A percentile compares a stretch with the other conserved stretches of the same genome.
Evolutionary conservation across 2,797 vertebrate genomes (phyloP).

Genomic region (Somateria mollissima): DNA sequence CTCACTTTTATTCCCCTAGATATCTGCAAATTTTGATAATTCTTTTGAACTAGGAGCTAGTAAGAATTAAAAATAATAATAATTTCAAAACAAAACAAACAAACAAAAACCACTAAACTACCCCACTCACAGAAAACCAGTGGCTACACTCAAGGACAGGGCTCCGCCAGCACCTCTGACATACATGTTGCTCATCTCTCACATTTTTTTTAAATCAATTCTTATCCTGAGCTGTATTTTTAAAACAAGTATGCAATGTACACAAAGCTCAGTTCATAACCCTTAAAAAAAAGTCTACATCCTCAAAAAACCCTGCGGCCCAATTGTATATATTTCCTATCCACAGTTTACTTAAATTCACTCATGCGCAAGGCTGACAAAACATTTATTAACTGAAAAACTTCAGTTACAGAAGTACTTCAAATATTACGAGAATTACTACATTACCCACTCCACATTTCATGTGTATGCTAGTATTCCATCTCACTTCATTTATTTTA

Average conservation of each 20-base stretch:
- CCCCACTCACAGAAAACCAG: background rate
- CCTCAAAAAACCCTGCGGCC: background rate
- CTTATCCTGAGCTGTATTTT: background rate
- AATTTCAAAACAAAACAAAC: too few species aligned
- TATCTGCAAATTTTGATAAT: background rate
- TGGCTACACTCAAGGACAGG: background rate
- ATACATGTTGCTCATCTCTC: background rate
- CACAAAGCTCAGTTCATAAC: background rate
- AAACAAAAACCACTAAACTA: too few species aligned
- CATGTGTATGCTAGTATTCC: background rate
- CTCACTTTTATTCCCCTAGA: background rate
- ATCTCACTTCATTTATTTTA: conserved; percentile 39
- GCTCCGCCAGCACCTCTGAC: background rate
- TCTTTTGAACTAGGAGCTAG: background rate
- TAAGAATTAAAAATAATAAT: background rate
- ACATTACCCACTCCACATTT: background rate
- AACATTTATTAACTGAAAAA: conserved; percentile 4
- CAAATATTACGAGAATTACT: background rate
- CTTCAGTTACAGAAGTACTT: background rate
- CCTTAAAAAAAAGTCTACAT: background rate
- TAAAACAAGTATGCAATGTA: background rate
- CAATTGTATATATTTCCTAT: background rate
- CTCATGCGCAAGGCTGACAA: background rate
- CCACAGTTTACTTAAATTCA: background rate
- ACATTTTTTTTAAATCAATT: background rate